Percentiles rank a stretch among this genome's conserved stretches.
phyloP scores from a whole-genome alignment of 2,888 invertebrate genomes.

The Ormyrus nitidulus region DNA sequence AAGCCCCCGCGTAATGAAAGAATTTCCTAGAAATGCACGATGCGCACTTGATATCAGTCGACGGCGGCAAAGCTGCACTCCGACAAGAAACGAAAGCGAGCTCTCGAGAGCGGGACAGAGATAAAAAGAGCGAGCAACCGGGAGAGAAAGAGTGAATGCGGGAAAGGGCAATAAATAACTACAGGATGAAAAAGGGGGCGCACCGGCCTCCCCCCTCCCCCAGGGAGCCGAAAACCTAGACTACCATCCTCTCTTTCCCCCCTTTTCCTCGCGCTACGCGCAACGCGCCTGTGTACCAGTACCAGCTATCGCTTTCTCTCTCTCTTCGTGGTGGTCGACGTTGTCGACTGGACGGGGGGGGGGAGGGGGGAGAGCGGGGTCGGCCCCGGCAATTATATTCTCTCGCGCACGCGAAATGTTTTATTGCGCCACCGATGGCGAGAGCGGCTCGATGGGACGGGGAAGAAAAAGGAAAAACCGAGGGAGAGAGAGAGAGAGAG shows the following conservation, averaged over 20 bases:
- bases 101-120: slow-evolving; percentile 34
- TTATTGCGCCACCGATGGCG: slow-evolving; percentile 66
- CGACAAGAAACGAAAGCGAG: slow-evolving; percentile 21
- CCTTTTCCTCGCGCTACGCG: slow-evolving; percentile 45
- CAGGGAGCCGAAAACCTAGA: slow-evolving; percentile 74
- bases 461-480: background rate
- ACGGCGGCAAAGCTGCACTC: too few species aligned
- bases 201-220: slow-evolving; percentile 64
- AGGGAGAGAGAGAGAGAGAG: slow-evolving; percentile 5
- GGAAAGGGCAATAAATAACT: slow-evolving; percentile 72
- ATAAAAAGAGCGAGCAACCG: slow-evolving; percentile 39
- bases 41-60: too few species aligned
- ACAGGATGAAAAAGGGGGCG: slow-evolving; percentile 74
- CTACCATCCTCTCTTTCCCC: slow-evolving; percentile 64
- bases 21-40: too few species aligned
- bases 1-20: too few species aligned
- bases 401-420: slow-evolving; percentile 72
- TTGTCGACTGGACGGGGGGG: slow-evolving; percentile 39
- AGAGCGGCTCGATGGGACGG: background rate
- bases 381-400: slow-evolving; percentile 73
- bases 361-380: slow-evolving; percentile 60
- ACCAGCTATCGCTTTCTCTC: background rate
- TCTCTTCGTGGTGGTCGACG: slow-evolving; percentile 37
- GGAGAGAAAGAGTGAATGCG: slow-evolving; percentile 55
- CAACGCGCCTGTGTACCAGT: too few species aligned